Percentiles rank a stretch among this genome's conserved stretches.
Evolutionary conservation across 2,888 invertebrate genomes (phyloP).

Genomic region (Lithosia quadra): DNA sequence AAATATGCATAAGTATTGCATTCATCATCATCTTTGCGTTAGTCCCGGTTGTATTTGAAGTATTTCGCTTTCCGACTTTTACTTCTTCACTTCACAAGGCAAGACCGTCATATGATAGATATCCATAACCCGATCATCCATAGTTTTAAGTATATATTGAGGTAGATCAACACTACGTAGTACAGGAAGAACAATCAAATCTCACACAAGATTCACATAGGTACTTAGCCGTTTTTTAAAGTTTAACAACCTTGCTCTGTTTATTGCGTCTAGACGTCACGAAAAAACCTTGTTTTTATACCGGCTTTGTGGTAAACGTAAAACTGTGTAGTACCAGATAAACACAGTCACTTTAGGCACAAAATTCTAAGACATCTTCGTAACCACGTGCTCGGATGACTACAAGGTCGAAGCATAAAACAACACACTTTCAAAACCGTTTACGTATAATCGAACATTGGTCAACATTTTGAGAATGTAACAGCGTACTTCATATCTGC

Average conservation of each 20-base stretch:
- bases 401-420: slow-evolving; percentile 57
- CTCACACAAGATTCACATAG: background rate
- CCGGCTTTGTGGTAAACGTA: background rate
- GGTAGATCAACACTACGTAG: background rate
- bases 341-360: background rate
- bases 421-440: slow-evolving; percentile 69
- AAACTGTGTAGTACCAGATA: background rate
- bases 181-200: background rate
- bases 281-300: background rate
- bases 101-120: too few species aligned
- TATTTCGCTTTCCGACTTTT: too few species aligned
- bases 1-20: too few species aligned
- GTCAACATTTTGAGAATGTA: slow-evolving; percentile 61
- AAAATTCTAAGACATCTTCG: slow-evolving; percentile 1
- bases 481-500: slow-evolving; percentile 12
- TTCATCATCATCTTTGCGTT: too few species aligned
- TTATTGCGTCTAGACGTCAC: background rate
- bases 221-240: background rate
- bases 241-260: background rate
- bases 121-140: too few species aligned
- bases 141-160: too few species aligned
- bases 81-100: too few species aligned
- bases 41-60: too few species aligned
- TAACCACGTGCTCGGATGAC: slow-evolving; percentile 43
- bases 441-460: slow-evolving; percentile 49